Evolutionary conservation across 2,113 vertebrate genomes (phyloP), one percentile per base, ranked within the genome.

Genomic region (Ceyx cyanopectus): DNA sequence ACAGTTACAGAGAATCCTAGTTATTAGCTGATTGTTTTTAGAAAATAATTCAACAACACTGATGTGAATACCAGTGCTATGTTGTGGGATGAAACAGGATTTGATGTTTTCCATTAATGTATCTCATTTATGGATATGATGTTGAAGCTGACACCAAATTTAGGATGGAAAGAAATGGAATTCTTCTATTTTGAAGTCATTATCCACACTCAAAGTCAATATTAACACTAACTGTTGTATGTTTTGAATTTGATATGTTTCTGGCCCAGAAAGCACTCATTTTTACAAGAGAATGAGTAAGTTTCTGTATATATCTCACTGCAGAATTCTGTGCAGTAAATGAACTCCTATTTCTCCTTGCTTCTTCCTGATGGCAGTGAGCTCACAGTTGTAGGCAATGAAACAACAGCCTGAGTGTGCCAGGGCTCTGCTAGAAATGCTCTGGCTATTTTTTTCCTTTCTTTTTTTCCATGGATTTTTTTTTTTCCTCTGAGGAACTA

Each of bases 241-340:
- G 69, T 94, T 95, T 96, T 94, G 82, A 91, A 73, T 96, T 85
- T 76, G 91, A 90, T 97, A 77, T 80, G 76, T 92, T 97, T 82
- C 97, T 95, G 84, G 78, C 91, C 66, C 21, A 43, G 89, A 91
- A 94, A 91, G 63, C 67, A 60, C 51, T 92, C 61, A 43, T 58
- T 96, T 98, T 96, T 96, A 95, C 88, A 95, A 95, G 92, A 80
- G 43, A 91, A 51, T 62, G 58, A 86, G 79, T 93, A 95, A 91
- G 85, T 96, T 95, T 96, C 79, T 96, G 7, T 73, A 92, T 93
- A 62, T 95, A 75, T 96, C 86, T 92, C 85, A 82, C 54, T 32
- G 50, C 58, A 32, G 76, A 90, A 78, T 91, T 92, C 90, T 88
- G 68, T 93, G 81, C 87, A 18, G 58, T 87, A 94, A 94, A 89